Percentiles rank a stretch among this genome's conserved stretches.
Conservation (phyloP, 2,113 vertebrate genomes). For the Progne subis region DNA sequence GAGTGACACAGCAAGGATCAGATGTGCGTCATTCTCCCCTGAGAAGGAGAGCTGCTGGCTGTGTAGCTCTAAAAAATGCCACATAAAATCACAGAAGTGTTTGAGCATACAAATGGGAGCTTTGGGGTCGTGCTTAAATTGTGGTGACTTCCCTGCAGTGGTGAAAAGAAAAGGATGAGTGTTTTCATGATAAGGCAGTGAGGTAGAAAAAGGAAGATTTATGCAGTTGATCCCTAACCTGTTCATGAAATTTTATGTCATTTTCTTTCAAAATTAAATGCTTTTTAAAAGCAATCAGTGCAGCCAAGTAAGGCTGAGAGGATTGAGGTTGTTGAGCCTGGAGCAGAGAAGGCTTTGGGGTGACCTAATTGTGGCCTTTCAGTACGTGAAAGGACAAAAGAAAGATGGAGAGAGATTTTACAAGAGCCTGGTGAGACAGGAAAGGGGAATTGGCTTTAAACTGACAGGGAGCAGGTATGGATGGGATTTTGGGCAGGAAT, state of each 20-base stretch:
- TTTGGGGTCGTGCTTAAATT: neutral
- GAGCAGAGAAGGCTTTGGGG: neutral
- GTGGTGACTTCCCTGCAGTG: neutral
- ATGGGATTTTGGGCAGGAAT: accelerated
- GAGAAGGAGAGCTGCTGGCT: neutral
- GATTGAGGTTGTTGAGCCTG: neutral
- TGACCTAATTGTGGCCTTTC: neutral
- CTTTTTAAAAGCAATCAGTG: neutral
- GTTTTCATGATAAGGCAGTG: neutral
- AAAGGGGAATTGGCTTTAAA: neutral
- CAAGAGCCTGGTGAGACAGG: neutral
- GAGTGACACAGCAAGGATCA: neutral
- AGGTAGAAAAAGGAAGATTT: neutral
- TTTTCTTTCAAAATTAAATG: neutral
- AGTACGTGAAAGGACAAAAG: neutral
- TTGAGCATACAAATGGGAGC: neutral
- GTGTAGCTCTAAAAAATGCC: neutral
- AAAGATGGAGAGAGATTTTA: neutral
- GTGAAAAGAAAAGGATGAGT: neutral
- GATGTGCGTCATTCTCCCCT: neutral
- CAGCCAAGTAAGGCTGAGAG: neutral
- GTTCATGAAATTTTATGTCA: neutral
- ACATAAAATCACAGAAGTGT: neutral
- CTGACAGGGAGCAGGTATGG: neutral
- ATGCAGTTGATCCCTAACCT: neutral